Evolutionary conservation across 2,797 vertebrate species (phyloP), one percentile per base, ranked within the genome.

Genomic region (Aratinga solstitialis): DNA sequence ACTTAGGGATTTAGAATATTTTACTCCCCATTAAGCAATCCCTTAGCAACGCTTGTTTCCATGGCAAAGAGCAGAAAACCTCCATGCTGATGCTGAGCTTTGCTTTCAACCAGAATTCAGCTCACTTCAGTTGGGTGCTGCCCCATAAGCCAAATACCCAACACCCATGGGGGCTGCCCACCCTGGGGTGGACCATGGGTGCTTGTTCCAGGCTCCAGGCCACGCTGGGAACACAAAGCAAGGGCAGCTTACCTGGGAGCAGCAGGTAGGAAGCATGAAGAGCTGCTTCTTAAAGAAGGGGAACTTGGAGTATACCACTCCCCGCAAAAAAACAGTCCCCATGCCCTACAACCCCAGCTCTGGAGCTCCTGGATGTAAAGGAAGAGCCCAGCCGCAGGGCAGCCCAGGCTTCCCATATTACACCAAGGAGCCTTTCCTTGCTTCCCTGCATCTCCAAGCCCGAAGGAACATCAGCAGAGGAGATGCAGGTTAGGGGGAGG

Each of bases 21-120:
- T 93, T 62, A 9, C 82, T 91, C 54, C 73, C 34, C 80, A 16
- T 71, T 71, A 61, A 82, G 77, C 89, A 14, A 63, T 68, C 90
- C 93, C 89, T 78, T 82, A 77, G 95, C 86, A 90, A 87, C 71
- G 17, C 82, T 5, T 7, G 93, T 95, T 93, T 93, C 95, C 95
- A 88, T 90, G 91, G 91, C 67, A 30, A 92, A 85, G 93, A 69
- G 73, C 81, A 21, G 38, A 79, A 51, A 71, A 81, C 58, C 43
- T 78, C 63, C 59, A 4, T 2, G 69, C 48, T 15, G 71, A 58
- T 11, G 62, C 51, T 4, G 47, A 88, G 84, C 59, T 85, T 78
- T 23, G 51, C 76, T 54, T 48, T 23, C 11, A 47, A 16, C 36
- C 40, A 11, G 16, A 9, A 43, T 43, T 45, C 76, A 13, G 45